Conservation (phyloP, 2,113 vertebrate species). For the Coregonus clupeaformis region DNA sequence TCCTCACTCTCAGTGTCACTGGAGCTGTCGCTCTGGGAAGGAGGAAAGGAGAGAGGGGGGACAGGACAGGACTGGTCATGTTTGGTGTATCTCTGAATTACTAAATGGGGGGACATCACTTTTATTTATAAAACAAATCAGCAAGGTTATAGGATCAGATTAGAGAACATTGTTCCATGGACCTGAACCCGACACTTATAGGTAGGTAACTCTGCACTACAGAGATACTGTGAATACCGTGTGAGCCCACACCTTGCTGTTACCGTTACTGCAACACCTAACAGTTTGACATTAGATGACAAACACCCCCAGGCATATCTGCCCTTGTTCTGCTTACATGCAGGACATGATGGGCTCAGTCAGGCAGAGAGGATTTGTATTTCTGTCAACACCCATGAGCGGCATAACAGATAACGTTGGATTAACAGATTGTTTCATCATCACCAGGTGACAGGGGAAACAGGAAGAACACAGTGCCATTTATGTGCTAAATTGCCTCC, state of each 20-base stretch:
- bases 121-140: too few species aligned
- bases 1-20: slow-evolving; percentile 95
- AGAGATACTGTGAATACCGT: too few species aligned
- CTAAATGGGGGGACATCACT: too few species aligned
- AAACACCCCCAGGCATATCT: slow-evolving; percentile 19
- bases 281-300: neutral
- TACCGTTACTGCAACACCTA: neutral
- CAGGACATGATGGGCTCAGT: slow-evolving; percentile 60
- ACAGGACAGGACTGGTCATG: neutral
- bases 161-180: too few species aligned
- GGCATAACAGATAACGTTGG: slow-evolving; percentile 64
- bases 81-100: too few species aligned
- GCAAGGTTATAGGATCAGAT: too few species aligned
- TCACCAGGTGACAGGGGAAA: slow-evolving; percentile 62
- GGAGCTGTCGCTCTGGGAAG: slow-evolving; percentile 86
- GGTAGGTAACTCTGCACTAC: too few species aligned
- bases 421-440: slow-evolving; percentile 72
- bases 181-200: too few species aligned
- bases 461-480: slow-evolving; percentile 55
- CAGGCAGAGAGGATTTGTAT: slow-evolving; percentile 62
- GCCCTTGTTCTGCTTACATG: slow-evolving; percentile 50
- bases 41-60: slow-evolving; percentile 10
- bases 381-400: slow-evolving; percentile 67
- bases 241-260: too few species aligned
- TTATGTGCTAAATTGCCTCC: slow-evolving; percentile 66